Evolutionary conservation across 2,113 vertebrate genomes (phyloP).

Genomic region (Pseudonaja textilis): DNA sequence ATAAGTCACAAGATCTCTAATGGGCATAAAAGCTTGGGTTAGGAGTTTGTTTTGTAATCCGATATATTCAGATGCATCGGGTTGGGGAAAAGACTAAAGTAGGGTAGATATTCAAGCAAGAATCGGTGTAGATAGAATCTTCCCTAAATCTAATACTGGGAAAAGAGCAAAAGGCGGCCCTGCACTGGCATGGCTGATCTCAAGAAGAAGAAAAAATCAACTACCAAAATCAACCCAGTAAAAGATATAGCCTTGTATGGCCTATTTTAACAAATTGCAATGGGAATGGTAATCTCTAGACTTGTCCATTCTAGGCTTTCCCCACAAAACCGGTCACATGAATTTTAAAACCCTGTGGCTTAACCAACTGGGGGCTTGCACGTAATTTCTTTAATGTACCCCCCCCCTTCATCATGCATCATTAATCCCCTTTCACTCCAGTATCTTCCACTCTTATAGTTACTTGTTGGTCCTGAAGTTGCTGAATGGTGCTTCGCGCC

Average conservation of each 20-base stretch:
- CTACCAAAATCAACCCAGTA: not conserved
- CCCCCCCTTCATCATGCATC: not conserved
- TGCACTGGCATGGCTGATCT: not conserved
- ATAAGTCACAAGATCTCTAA: not conserved
- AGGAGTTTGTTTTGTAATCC: not conserved
- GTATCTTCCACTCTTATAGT: not conserved
- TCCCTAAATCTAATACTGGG: not conserved
- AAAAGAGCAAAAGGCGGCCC: too few species aligned
- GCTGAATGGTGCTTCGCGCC: constrained; percentile 84
- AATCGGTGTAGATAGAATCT: not conserved
- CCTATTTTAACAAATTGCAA: not conserved
- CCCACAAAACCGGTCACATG: not conserved
- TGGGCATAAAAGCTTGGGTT: not conserved
- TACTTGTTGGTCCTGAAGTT: constrained; percentile 88
- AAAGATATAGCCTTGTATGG: not conserved
- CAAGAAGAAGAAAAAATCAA: not conserved
- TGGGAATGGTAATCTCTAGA: not conserved
- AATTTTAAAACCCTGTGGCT: not conserved
- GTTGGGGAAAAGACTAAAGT: not conserved
- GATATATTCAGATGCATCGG: not conserved
- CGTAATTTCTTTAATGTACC: not conserved
- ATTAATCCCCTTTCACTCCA: not conserved
- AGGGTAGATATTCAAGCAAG: not conserved
- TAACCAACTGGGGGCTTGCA: not conserved
- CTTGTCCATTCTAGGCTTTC: not conserved